Base-by-base conservation (phyloP, 2,888 invertebrate species). In the Eustalomyia histrio region DNA sequence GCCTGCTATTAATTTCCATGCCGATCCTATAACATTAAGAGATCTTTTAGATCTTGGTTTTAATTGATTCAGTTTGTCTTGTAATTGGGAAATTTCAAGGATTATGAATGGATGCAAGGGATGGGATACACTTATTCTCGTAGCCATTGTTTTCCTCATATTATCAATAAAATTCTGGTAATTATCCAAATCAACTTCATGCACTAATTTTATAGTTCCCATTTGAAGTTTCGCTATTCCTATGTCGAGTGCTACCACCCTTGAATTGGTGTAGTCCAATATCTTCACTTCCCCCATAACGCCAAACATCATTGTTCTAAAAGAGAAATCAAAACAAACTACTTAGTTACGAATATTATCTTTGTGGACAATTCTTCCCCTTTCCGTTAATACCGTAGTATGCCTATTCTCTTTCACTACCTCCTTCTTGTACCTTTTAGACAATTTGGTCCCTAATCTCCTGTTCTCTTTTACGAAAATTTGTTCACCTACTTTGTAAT, bases 361-460 rank as follows among this genome's bases (percentile, higher is more conserved):
- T 12, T 73, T 72, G 9, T 79, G 55, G 16, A 68, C 50, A 33
- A 50, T 52, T 16, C 18, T 67, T 47, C 61, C 78, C 55, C 60
- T 60, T 61, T 72, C 39, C 14, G 73, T 68, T 12, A 63, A 5
- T 6, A 69, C 35, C 39, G 63, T 76, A 43, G 53, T 76, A 61
- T 64, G 57, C 14, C 17, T 55, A 33, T 81, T 60, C 39, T 76
- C 60, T 53, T 69, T 61, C 7, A 75, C 52, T 71, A 52, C 68
- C 58, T 79, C 74, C 16, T 64, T n/a, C 29, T 50, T 60, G 39
- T 43, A 69, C n/a, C 10, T 68, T 33, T 57, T 61, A 16, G 64
- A 58, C 1, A 80, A 43, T 29, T 80, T 68, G 0, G 60, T 73
- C 50, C 80, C 76, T 24, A 64, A 21, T 58, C 76, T 68, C 29